Base-by-base conservation (phyloP, 2,888 invertebrate species). In the Actias luna region DNA sequence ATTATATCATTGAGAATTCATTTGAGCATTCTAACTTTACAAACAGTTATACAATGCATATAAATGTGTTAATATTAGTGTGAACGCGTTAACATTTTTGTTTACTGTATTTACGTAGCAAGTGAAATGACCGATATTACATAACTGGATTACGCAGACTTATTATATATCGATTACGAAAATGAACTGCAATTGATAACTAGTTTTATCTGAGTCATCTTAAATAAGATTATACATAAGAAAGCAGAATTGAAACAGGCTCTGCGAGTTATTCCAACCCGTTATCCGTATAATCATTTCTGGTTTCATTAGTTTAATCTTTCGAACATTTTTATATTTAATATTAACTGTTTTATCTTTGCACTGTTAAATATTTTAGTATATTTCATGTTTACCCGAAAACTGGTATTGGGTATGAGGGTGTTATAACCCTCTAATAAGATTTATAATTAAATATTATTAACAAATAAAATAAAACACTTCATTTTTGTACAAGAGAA, bases 101-200 rank as follows among this genome's bases (percentile, higher is more conserved):
- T 57, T 64, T 62, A 61, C 55, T 61, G 18, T 50, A 25, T 50
- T 50, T 50, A 18, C 7, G 16, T 57, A 27, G 31, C 31, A 22
- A 67, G 70, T 70, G 76, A 74, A 74, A 76, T 63, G 39, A 60
- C 71, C 73, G 72, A 72, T 67, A 69, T 79, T 74, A 75, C 70
- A 70, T 78, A 75, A 76, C 76, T 65, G 22, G 33, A 55, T 55
- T 29, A 14, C 16, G 29, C 2, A 29, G 5, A 29, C n/a, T 27
- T 29, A 55, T 55, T 5, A 27, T n/a, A 7, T 8, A 29, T 52
- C 25, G 55, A 14, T 55, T 55, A 55, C 14, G 55, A 55, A 55
- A 55, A 14, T 55, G 16, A 29, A 55, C 16, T 55, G 16, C 10
- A 22, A 46, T 22, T 7, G 55, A 55, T 16, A 29, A 29, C 55